Evolutionary conservation across 2,888 invertebrate genomes (phyloP), one percentile per base, ranked within the genome.

Genomic region (Caenorhabditis sp.): DNA sequence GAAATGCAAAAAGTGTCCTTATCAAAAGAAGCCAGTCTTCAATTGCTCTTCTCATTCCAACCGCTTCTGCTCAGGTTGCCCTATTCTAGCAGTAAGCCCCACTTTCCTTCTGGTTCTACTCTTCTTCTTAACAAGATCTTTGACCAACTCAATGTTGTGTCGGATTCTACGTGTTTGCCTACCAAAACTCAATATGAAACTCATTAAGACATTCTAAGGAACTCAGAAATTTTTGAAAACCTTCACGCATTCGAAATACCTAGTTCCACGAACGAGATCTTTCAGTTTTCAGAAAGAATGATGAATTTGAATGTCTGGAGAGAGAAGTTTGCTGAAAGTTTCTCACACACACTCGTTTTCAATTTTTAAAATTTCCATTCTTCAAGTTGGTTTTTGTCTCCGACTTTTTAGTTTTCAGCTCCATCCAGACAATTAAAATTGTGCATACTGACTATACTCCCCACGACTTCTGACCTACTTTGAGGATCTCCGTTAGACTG

Each of bases 21-120:
- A 76, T 76, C 68, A 76, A 76, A 69, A 51, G 69, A 76, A 68
- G 69, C 76, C 76, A 58, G 54, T 66, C 47, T 56, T 64, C 54
- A 26, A 26, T 24, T 47, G 51, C 59, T 44, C 75, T 47, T 31
- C 51, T 38, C 44, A 35, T n/a, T 38, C 19, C 10, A 16, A 47
- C 16, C 47, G 31, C 22, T 19, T 16, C 49, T 51, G 38, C 38
- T 14, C 26, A 59, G 72, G 72, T 75, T 75, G 47, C 7, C 41
- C 28, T 51, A n/a, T 28, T 10, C 51, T 56, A 49, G 28, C 74
- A 58, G 64, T 75, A 75, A 75, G 56, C 74, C 64, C 35, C 59
- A 26, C 26, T 51, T 41, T n/a, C 12, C 12, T 24, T 38, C 61
- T 41, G 19, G 31, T 47, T 24, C 7, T 35, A 22, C 14, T 61